Base-by-base conservation (phyloP, 2,888 invertebrate genomes). In the Conomelus anceps region DNA sequence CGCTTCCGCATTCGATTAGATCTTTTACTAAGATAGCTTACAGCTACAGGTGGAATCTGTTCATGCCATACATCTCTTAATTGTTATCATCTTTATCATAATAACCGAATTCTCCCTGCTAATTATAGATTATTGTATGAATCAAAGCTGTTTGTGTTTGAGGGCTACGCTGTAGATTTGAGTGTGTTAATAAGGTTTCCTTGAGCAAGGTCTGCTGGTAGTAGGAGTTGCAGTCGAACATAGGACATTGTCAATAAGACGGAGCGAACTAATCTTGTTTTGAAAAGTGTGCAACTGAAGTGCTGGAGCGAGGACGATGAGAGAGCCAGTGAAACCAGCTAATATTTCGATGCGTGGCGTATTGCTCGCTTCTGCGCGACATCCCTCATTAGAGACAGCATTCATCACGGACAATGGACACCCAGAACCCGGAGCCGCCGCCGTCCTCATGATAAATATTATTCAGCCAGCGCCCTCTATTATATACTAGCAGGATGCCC, bases 311-410 rank as follows among this genome's bases (percentile, higher is more conserved):
- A 4, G 7, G n/a, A n/a, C 63, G n/a, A n/a, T 63, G n/a, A 4
- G 63, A 63, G 63, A 63, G 63, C n/a, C n/a, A 63, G 63, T 63
- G 63, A 63, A 63, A 63, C 63, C 63, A n/a, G 41, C 63, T 63
- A 13, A 63, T 63, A n/a, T 63, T 63, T 63, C 34, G 63, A 63
- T 63, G 63, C 63, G n/a, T 63, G 63, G 63, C 41, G 3, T 41
- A 41, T 41, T 41, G 41, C 41, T 63, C n/a, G 26, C 26, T 22
- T 17, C 85, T 85, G 85, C n/a, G 86, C 23, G n/a, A 29, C 22
- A 24, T 29, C 26, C 23, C 86, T 86, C 86, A 86, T 86, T 86
- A 86, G 29, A 29, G 22, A 29, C 86, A 22, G 86, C 86, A 86
- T 86, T 86, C 86, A 86, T 17, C 17, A 29, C 26, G 24, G 86